Evolutionary conservation across 2,888 invertebrate species (phyloP), one percentile per base, ranked within the genome.

Genomic region (Macrosiphum euphorbiae): DNA sequence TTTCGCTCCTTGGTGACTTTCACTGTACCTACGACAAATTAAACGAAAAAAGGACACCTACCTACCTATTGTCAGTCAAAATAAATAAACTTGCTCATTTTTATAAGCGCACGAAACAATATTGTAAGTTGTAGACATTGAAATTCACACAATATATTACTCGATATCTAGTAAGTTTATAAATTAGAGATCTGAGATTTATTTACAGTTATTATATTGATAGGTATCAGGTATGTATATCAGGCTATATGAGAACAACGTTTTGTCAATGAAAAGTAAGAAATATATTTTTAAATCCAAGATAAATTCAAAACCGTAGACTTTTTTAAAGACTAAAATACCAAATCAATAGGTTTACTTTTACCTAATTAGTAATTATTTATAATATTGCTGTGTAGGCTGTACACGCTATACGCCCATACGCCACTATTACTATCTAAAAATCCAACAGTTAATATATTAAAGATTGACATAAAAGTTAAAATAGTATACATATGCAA

Each of bases 1-100:
- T 92, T 92, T 92, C 92, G 92, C 28, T 92, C 44, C 86, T 47
- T 58, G 47, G 41, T 28, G 88, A 88, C 92, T 92, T 92, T 92
- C 92, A 92, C 92, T 67, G 67, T 52, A 26, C 35, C 24, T 20
- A 91, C 13, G 84, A 78, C 78, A 91, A 91, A 91, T 16, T 24
- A 50, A 87, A 86, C 88, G 28, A 20, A 55, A 84, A 52, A 91
- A 41, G 7, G 35, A 35, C 16, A 84, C 24, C 3, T 61, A 20
- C 52, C 16, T 52, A 52, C 11, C 52, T 20, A 20, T 78, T 20
- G 35, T 78, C 35, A 35, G 35, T 35, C 35, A 35, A 35, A 78
- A 78, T 78, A 35, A 78, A 78, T 78, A 78, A 35, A 78, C 24
- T 35, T 35, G 8, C 20, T 78, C 78, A 35, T 78, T 1, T 78